phyloP scores from a whole-genome alignment of 2,113 vertebrate genomes.

The Todiramphus saurophagus region DNA sequence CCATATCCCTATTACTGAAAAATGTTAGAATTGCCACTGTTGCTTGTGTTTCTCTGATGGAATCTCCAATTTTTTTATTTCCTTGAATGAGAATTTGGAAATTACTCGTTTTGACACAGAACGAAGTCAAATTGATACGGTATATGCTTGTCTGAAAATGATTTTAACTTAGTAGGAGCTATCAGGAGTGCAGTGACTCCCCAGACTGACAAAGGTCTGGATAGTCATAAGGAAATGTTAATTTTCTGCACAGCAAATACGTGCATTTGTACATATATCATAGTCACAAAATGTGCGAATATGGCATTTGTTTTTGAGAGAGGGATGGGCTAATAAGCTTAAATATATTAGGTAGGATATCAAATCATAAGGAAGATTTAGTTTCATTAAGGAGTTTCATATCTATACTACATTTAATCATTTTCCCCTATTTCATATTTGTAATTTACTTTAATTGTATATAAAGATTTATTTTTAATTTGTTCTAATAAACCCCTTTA shows the following conservation, averaged over 20 bases:
- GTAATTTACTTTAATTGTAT: neutral
- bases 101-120: neutral
- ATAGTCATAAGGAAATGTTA: neutral
- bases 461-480: neutral
- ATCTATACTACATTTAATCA: neutral
- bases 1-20: neutral
- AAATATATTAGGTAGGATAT: neutral
- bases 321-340: neutral
- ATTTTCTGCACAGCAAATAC: neutral
- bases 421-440: neutral
- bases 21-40: accelerated
- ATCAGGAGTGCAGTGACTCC: neutral
- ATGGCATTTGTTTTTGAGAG: neutral
- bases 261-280: neutral
- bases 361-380: neutral
- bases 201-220: neutral
- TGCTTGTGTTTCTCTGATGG: neutral
- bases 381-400: neutral
- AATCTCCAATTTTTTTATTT: neutral
- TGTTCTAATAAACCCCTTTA: neutral
- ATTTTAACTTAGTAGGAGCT: neutral
- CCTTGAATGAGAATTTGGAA: neutral
- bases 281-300: neutral
- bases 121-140: neutral
- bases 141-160: neutral